These are phyloP conservation scores for Botrylloides violaceus DNA, from an alignment of 23 tunicate species.

Conservation along the genomic window DNA sequence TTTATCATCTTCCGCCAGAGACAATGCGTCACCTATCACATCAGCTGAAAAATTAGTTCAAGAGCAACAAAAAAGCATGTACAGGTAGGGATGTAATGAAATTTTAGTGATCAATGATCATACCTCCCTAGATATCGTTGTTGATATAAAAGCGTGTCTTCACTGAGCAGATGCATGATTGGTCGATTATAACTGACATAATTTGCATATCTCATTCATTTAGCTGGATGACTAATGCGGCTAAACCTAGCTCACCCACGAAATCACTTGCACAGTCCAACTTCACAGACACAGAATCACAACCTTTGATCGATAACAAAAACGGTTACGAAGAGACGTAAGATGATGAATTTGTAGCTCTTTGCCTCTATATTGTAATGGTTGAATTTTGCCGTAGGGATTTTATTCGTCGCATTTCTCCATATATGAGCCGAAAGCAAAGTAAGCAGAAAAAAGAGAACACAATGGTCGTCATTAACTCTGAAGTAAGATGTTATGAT, in stretches of 20 bases:
- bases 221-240: slow-evolving; percentile 64
- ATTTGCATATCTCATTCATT: no score
- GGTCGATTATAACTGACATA: no score
- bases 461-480: not conserved
- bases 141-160: no score
- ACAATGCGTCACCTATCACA: not conserved
- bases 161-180: no score
- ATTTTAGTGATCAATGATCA: not conserved
- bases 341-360: no score
- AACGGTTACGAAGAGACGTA: slow-evolving; percentile 8
- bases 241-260: slow-evolving; percentile 13
- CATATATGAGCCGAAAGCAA: not conserved
- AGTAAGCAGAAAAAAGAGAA: not conserved
- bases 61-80: slow-evolving; percentile 85
- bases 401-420: not conserved
- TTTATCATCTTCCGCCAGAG: not conserved
- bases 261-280: not conserved
- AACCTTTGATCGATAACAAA: not conserved
- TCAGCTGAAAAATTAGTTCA: slow-evolving; percentile 25
- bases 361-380: no score
- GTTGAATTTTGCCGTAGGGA: no score
- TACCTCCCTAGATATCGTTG: no score
- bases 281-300: slow-evolving; percentile 39
- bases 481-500: not conserved
- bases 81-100: slow-evolving; percentile 42